phyloP scores from a whole-genome alignment of 2,888 invertebrate species.

The Mantis religiosa region DNA sequence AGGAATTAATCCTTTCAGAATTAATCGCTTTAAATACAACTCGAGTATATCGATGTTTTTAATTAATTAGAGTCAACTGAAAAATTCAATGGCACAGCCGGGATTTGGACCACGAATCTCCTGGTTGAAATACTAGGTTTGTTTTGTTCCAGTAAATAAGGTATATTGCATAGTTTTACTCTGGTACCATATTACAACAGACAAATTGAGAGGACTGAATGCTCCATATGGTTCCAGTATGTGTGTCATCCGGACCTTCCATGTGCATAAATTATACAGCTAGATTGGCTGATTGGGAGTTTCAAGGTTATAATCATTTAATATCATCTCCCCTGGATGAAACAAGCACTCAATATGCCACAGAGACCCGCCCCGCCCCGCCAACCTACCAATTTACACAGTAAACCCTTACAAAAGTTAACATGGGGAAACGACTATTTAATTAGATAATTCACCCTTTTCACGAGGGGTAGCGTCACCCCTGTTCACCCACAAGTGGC shows the following conservation, averaged over 20 bases:
- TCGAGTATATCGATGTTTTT: too few species aligned
- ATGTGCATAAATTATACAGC: background rate
- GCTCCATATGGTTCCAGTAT: background rate
- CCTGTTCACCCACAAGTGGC: background rate
- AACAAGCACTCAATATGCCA: background rate
- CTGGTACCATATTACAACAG: too few species aligned
- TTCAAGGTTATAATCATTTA: background rate
- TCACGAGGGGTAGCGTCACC: background rate
- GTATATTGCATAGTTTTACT: too few species aligned
- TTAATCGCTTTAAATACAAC: too few species aligned
- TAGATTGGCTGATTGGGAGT: background rate
- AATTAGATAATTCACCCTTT: slow-evolving; percentile 24
- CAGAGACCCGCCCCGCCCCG: background rate
- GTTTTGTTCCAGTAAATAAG: too few species aligned
- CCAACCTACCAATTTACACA: background rate
- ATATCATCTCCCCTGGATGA: background rate
- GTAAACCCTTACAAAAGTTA: background rate
- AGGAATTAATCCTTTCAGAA: too few species aligned
- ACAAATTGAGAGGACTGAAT: background rate
- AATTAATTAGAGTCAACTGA: too few species aligned
- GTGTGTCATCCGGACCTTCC: background rate
- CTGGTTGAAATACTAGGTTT: too few species aligned
- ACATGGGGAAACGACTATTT: slow-evolving; percentile 20
- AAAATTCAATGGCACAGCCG: too few species aligned
- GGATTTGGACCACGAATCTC: too few species aligned